Conservation (phyloP, 1,140 invertebrate species). For the Leptoteleia sp. region DNA sequence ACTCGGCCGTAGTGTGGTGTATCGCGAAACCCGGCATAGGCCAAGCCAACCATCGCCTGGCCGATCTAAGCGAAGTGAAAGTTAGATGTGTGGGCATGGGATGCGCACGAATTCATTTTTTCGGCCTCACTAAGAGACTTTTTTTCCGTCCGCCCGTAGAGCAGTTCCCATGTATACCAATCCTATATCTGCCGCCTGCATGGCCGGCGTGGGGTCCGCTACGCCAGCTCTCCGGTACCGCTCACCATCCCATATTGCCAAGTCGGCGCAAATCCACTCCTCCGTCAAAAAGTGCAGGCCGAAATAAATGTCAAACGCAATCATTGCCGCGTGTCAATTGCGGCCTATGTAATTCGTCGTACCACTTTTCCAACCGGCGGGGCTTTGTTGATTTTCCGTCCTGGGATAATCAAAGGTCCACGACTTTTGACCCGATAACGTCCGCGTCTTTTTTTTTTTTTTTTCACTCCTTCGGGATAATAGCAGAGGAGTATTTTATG, state of each 20-base stretch:
- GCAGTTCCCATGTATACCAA: constrained; percentile 79
- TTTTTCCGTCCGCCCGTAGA: constrained; percentile 72
- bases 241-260: constrained; percentile 65
- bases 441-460: no score
- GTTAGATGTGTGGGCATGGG: constrained; percentile 82
- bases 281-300: constrained; percentile 34
- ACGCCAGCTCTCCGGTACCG: constrained; percentile 59
- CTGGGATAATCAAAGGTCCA: no score
- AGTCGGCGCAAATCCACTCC: constrained; percentile 19
- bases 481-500: no score
- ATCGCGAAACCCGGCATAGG: constrained; percentile 69
- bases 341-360: no score
- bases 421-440: no score
- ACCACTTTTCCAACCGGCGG: no score
- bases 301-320: constrained; percentile 37
- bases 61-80: constrained; percentile 81
- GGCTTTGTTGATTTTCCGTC: no score
- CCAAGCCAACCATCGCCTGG: constrained; percentile 71
- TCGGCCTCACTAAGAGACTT: constrained; percentile 77
- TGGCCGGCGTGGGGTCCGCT: constrained; percentile 71
- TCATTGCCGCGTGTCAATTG: no score
- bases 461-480: no score
- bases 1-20: constrained; percentile 58
- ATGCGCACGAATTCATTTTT: constrained; percentile 83
- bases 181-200: constrained; percentile 73